Base-by-base conservation (phyloP, 1,140 invertebrate genomes). In the Calliphora vicina region DNA sequence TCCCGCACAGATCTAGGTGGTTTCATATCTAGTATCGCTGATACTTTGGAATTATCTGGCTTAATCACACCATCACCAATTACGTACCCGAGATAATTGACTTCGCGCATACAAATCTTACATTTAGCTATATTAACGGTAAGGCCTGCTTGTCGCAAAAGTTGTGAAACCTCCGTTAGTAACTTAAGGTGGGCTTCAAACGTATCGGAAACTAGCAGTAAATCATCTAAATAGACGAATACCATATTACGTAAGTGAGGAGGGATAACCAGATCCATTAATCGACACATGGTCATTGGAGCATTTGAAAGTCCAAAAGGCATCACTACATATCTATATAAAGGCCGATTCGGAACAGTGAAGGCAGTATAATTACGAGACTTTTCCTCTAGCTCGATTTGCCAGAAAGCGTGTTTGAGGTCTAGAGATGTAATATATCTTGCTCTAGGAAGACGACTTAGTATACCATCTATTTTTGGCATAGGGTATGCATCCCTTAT, bases 41-140 rank as follows among this genome's bases (percentile, higher is more conserved):
- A 80, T 13, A 57, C 78, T 50, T 80, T 80, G 15, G 15, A 8
- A 13, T 23, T 43, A 85, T 78, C 92, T 87, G 6, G 91, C 92
- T 5, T 91, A 84, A 84, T 92, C 92, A 67, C 89, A 76, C 80
- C 80, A 6, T 81, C 23, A 8, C 80, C 80, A 1, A 81, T 42
- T 4, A 81, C 8, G 17, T 81, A 50, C 1, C 80, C 80, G 13
- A 81, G 43, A 61, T 81, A 81, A 4, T 50, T 20, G 5, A 81
- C 45, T 50, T 81, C 45, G 2, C 5, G 10, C 1, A 57, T 20
- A 67, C 80, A 81, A 25, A 81, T 61, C 23, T 61, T 12, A 25
- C 43, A 50, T 27, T 81, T 81, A 3, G 13, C 17, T 3, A 81
- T 45, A 61, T 81, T 81, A 20, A 81, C 45, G 17, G 80, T 81